Evolutionary conservation across 2,113 vertebrate species (phyloP), one percentile per base, ranked within the genome.

Genomic region (Ammospiza nelsoni): DNA sequence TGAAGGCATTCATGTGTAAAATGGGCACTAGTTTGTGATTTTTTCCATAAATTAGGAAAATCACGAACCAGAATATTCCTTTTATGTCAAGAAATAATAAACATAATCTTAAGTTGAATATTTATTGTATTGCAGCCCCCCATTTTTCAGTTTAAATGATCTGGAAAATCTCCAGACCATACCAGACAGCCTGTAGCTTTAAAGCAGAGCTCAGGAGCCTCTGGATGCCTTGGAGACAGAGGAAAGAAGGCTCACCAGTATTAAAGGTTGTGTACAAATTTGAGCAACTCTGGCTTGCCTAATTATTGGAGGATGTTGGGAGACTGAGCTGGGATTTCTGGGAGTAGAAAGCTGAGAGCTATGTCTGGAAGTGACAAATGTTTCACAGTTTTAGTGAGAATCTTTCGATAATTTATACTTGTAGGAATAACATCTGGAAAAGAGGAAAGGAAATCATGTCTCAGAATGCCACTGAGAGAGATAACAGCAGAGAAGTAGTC

Each of bases 351-450:
- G 29, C 72, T 79, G 87, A 65, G 58, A 19, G 31, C 62, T 16
- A 1, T 63, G 51, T 29, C 71, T 87, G 59, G 58, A 37, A 91
- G 62, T 80, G 67, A 73, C 51, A 85, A 78, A 41, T 69, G 37
- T 73, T 91, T 74, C 68, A 82, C 25, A 74, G 35, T 83, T 95
- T 84, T 67, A 68, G 55, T 80, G 65, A 83, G 55, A 62, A 33
- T 80, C 61, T 90, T 90, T 80, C 63, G 52, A 41, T 89, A 89
- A 88, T 81, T n/a, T 41, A 24, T 92, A 58, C 57, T 59, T 92
- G 24, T 0, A 86, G 65, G 41, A 84, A 39, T 49, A 68, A 49
- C 49, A 65, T 57, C 37, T 67, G 76, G 57, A 87, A 90, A 80
- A 94, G 57, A 88, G 59, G 55, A 66, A 43, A 51, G 68, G 67